Evolutionary conservation across 2,888 invertebrate species (phyloP), one percentile per base, ranked within the genome.

Genomic region (Thalpophila matura): DNA sequence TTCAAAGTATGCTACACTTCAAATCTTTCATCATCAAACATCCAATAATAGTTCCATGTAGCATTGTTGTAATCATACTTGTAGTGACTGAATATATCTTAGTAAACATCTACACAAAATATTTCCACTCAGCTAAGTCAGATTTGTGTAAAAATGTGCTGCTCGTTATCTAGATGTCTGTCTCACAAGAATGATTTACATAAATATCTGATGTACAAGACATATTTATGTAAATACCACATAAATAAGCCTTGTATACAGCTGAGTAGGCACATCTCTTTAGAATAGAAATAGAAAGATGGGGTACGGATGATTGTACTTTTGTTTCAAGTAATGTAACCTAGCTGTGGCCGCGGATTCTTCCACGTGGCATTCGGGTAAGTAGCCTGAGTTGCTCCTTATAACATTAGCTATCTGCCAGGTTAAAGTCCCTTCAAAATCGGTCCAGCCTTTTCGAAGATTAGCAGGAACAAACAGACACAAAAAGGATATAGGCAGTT

Each of bases 121-220:
- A 63, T 70, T 14, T 37, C 22, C 35, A 37, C 33, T 24, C 31
- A 35, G 40, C 51, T 53, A 24, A 63, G 20, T 35, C 42, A 57
- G 47, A 26, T 49, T 68, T 40, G 12, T 40, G 35, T 50, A 74
- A 38, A 60, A 69, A 42, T n/a, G 37, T 22, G 51, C 47, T 47
- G 43, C 51, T 22, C 27, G 40, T 74, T 70, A 74, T 70, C 75
- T 56, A 47, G 63, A 69, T 38, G 50, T 31, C 40, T 69, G 63
- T 70, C 75, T 70, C 70, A 31, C 54, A 47, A 42, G 51, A 49
- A 43, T 74, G 46, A 74, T 71, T 74, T 71, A 74, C 71, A 74
- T 74, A 70, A 42, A 62, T 70, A 69, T 74, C 47, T 74, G 50
- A 70, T 74, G 38, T 53, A 74, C 46, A 43, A 38, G 46, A 61